phyloP scores from a whole-genome alignment of 2,113 vertebrate genomes.

The Cettia cetti region DNA sequence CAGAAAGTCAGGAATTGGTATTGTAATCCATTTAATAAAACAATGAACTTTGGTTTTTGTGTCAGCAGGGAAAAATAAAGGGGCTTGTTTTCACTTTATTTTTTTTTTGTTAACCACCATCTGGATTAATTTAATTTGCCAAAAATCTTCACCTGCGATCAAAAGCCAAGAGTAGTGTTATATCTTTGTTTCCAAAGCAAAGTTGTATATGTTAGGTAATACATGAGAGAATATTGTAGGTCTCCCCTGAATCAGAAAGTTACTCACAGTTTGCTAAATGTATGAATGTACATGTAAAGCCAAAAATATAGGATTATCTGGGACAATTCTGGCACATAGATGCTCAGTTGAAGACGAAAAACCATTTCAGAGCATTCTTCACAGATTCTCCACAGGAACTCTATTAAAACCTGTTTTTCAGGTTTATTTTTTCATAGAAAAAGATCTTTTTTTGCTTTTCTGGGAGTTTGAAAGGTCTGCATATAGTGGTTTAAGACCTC shows the following conservation, averaged over 20 bases:
- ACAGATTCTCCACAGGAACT: background rate
- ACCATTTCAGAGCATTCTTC: background rate
- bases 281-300: background rate
- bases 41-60: background rate
- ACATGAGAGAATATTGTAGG: background rate
- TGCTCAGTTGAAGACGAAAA: background rate
- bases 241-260: background rate
- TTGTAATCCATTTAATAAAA: slow-evolving; percentile 4
- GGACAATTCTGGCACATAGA: background rate
- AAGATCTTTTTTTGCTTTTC: background rate
- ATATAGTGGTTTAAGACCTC: background rate
- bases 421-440: background rate
- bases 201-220: background rate
- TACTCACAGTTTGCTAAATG: background rate
- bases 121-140: background rate
- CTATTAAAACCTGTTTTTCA: background rate
- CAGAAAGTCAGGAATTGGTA: background rate
- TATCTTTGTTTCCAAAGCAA: background rate
- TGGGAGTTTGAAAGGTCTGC: background rate
- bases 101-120: background rate
- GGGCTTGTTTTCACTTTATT: accelerated
- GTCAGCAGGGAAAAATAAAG: background rate
- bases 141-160: background rate
- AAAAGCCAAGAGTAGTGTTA: background rate
- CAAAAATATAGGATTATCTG: background rate